Base-by-base conservation (phyloP, 2,888 invertebrate species). In the Brenthis daphne region DNA sequence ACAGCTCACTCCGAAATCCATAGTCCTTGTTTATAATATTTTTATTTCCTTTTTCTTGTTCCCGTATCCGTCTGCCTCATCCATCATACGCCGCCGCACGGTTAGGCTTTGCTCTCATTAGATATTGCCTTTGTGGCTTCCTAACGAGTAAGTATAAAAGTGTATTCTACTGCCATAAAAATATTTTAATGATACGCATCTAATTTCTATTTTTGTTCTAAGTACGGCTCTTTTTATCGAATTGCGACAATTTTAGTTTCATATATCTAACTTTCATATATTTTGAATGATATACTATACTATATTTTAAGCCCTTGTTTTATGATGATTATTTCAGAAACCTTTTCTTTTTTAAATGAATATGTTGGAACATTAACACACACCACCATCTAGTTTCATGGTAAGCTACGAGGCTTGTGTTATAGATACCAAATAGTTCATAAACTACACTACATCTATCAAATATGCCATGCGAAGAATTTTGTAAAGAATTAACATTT, bases 31-130 rank as follows among this genome's bases (percentile, higher is more conserved):
- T 58, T 58, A 20, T 12, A 6, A 51, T 51, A 0, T 6, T 63
- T 63, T 51, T 61, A 61, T 51, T 61, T 61, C 16, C n/a, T 33
- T 51, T 61, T 61, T 33, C 29, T 33, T 61, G n/a, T 33, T 53
- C 51, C 12, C 11, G 16, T 29, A 53, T 53, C 37, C 16, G 51
- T 61, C 51, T 61, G 58, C 48, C 20, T 58, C 58, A 58, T 53
- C 51, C 61, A 61, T 61, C 61, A 51, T 51, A n/a, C 37, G 53
- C 51, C 33, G 50, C 61, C 51, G 51, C n/a, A n/a, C 51, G 47
- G 37, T 56, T 37, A 53, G 37, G 16, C 51, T 61, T 61, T 37
- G 51, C 61, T 61, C 51, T 51, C 61, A 61, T 61, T 61, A 61
- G 61, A 61, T 61, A 61, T 61, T 37, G 16, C 29, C 61, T 14